Conservation (phyloP, 2,888 invertebrate species). For the Hirtodrosophila confusa region DNA sequence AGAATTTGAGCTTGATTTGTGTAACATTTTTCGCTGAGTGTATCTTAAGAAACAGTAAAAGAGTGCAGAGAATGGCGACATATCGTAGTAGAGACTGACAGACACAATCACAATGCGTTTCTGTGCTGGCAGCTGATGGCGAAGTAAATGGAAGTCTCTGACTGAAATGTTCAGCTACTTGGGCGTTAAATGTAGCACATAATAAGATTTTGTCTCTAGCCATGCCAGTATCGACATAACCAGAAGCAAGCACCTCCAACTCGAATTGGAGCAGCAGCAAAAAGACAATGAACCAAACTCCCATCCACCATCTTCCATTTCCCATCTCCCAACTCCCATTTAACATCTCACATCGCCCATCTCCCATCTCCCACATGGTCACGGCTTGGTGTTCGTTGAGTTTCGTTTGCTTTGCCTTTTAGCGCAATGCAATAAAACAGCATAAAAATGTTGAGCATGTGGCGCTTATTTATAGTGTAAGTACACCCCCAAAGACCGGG, state of each 20-base stretch:
- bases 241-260: conserved; percentile 8
- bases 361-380: conserved; percentile 22
- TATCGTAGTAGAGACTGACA: conserved; percentile 6
- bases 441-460: conserved; percentile 76
- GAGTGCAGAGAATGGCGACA: conserved; percentile 8
- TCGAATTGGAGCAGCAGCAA: conserved; percentile 1
- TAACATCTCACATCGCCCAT: conserved; percentile 2
- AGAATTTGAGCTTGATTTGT: too few relatives aligned
- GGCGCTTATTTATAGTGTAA: conserved; percentile 70
- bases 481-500: conserved; percentile 5
- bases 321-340: not conserved
- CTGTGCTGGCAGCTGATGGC: conserved; percentile 33
- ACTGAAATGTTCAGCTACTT: conserved; percentile 54
- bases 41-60: not conserved
- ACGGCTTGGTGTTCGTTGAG: conserved; percentile 35
- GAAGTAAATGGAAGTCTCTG: conserved; percentile 44
- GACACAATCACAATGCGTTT: conserved; percentile 30
- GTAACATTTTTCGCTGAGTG: too few relatives aligned
- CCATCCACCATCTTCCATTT: conserved; percentile 9
- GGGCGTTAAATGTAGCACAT: conserved; percentile 77
- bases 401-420: conserved; percentile 58
- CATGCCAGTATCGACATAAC: conserved; percentile 13
- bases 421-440: conserved; percentile 73
- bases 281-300: conserved; percentile 12
- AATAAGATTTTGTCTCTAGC: conserved; percentile 63